Base-by-base conservation (phyloP, 2,113 vertebrate species). In the Steatornis caripensis region DNA sequence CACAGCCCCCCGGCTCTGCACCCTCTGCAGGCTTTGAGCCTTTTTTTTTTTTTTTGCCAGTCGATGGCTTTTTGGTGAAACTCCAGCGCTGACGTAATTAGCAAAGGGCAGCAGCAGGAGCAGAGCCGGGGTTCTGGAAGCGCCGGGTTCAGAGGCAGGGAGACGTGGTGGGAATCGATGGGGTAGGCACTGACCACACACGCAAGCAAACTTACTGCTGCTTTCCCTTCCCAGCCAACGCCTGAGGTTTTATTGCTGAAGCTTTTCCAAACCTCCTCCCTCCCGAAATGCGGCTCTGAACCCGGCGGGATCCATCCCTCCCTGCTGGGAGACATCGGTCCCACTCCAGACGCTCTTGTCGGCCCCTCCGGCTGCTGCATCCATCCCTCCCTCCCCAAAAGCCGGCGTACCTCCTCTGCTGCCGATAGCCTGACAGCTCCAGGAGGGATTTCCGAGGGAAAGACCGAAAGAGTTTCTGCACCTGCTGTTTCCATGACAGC, bases 401-500 rank as follows among this genome's bases (percentile, higher is more conserved):
- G 19, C 70, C 95, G 32, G 15, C 97, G 0, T 98, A 99, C 99
- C 99, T 99, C 98, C 99, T 99, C 97, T 99, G 99, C 96, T 99
- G 98, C 96, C 99, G 98, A 95, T 99, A 99, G 87, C 99, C 99
- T 48, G 99, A 99, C 76, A 99, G 98, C 98, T 99, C 99, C 97
- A 99, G 98, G 82, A 99, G 98, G 97, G 99, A 99, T 98, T 99
- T 99, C 98, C 99, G 98, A 92, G 99, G 99, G 98, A 99, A 99
- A 97, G 99, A 99, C 97, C 99, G 98, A 97, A 99, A 99, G 96
- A 99, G 99, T 98, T 99, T 99, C 98, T 99, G 99, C 98, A 99
- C 99, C 98, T 99, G 99, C 98, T 99, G 99, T 98, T 99, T 99
- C 99, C 99, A 99, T 98, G 99, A 99, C 99, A 99, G 99, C 98